Conservation (phyloP, 2,113 vertebrate genomes). For the Craseonycteris thonglongyai region DNA sequence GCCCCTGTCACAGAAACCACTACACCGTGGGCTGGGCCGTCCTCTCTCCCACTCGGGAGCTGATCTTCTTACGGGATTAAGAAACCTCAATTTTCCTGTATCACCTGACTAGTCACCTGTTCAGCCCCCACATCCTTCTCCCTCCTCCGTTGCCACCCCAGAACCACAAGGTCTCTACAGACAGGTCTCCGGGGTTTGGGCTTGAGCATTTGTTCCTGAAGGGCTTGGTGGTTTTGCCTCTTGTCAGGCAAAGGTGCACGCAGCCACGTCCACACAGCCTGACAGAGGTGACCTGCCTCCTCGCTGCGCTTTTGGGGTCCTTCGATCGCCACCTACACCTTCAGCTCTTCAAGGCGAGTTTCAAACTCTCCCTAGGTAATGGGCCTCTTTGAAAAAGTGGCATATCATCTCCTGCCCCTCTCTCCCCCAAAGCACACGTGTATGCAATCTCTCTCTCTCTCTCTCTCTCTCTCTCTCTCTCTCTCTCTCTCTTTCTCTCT, state of each 20-base stretch:
- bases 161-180: neutral
- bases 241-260: conserved; percentile 26
- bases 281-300: neutral
- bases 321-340: neutral
- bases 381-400: neutral
- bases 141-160: neutral
- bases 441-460: neutral
- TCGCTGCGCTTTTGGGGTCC: neutral
- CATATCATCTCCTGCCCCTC: neutral
- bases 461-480: neutral
- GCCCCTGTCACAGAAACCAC: neutral
- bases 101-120: neutral
- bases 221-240: neutral
- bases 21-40: fast-evolving
- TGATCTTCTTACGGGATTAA: neutral
- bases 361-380: neutral
- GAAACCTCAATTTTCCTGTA: neutral
- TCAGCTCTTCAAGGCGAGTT: neutral
- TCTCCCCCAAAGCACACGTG: fast-evolving
- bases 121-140: neutral
- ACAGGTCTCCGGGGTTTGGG: neutral
- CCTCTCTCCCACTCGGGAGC: neutral
- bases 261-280: neutral
- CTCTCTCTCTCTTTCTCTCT: neutral
- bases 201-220: neutral